Conservation (phyloP, 2,888 invertebrate species). For the Machimus rusticus region DNA sequence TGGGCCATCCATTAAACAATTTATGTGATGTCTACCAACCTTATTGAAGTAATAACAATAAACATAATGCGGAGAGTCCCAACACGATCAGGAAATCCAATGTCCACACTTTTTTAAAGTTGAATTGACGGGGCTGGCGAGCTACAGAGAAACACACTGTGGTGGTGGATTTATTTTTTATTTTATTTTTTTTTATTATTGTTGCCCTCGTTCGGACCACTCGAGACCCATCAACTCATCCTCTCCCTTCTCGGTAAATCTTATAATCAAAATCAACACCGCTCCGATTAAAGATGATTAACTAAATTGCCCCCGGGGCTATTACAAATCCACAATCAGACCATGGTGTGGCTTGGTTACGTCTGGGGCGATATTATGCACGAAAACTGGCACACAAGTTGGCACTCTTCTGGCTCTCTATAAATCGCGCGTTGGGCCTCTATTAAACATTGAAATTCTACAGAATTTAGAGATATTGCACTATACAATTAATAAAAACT, state of each 20-base stretch:
- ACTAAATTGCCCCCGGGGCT: slow-evolving; percentile 30
- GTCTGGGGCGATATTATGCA: not conserved
- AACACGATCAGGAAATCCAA: slow-evolving; percentile 15
- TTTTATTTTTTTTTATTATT: not conserved
- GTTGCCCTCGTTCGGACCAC: not conserved
- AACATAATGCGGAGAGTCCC: slow-evolving; percentile 17
- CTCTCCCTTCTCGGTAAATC: not conserved
- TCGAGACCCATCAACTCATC: slow-evolving; percentile 18
- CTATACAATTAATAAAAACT: not conserved
- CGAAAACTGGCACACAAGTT: not conserved
- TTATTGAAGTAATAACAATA: slow-evolving; percentile 31
- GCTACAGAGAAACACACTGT: not conserved
- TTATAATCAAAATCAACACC: slow-evolving; percentile 38
- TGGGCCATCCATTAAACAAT: slow-evolving; percentile 7
- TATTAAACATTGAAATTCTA: not conserved
- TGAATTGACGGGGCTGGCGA: not conserved
- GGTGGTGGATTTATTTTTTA: not conserved
- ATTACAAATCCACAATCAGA: slow-evolving; percentile 31
- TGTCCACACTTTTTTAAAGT: not conserved
- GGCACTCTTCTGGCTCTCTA: not conserved
- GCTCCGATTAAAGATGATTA: slow-evolving; percentile 35
- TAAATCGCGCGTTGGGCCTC: not conserved
- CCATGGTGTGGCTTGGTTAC: slow-evolving; percentile 19
- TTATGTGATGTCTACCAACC: slow-evolving; percentile 25
- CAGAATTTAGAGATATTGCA: not conserved